Evolutionary conservation across 2,113 vertebrate species (phyloP).

Genomic region (Rhipidura dahli): DNA sequence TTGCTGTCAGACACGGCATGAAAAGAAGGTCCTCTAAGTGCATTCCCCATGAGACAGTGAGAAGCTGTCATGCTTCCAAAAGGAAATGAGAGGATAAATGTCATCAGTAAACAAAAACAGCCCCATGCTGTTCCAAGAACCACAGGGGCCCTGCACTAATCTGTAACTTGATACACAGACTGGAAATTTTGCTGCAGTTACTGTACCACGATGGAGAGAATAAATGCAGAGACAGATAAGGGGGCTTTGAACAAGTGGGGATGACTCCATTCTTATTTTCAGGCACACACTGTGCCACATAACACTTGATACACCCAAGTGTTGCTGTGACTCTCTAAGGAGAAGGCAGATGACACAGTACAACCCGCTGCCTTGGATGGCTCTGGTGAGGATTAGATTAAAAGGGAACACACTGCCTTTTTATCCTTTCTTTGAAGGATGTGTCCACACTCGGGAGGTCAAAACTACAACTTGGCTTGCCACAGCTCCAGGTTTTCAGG

Average conservation of each 20-base stretch:
- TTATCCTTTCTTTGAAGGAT: not conserved
- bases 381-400: not conserved
- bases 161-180: slow-evolving; percentile 9
- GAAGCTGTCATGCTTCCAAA: slow-evolving; percentile 46
- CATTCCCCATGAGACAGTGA: slow-evolving; percentile 14
- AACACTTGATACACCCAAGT: not conserved
- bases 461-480: not conserved
- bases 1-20: not conserved
- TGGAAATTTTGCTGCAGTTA: not conserved
- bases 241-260: not conserved
- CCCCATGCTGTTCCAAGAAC: slow-evolving; percentile 40
- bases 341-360: accelerated
- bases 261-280: not conserved
- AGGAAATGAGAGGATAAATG: slow-evolving; percentile 60
- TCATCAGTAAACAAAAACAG: slow-evolving; percentile 53
- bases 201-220: not conserved
- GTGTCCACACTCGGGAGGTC: not conserved
- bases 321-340: not conserved
- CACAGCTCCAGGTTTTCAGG: not conserved
- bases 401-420: not conserved
- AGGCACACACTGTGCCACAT: not conserved
- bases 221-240: not conserved
- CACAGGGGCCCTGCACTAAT: not conserved
- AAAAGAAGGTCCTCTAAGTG: slow-evolving; percentile 25
- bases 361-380: accelerated